Base-by-base conservation (phyloP, 2,888 invertebrate species). In the Dorcus parallelipipedus region DNA sequence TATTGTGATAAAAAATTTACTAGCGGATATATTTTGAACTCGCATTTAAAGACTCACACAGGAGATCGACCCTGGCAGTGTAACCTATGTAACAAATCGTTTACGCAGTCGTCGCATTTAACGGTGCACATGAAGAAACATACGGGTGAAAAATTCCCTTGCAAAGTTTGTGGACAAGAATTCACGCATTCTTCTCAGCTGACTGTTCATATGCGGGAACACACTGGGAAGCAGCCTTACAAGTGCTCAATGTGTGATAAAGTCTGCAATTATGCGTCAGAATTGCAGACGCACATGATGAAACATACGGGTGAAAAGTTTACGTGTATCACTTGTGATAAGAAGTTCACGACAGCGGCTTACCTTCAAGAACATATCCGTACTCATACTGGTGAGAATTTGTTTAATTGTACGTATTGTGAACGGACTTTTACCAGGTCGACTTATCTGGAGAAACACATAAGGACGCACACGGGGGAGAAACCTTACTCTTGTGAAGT, bases 51-150 rank as follows among this genome's bases (percentile, higher is more conserved):
- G 66, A 84, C 83, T 6, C 86, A 86, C 73, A 85, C 86, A 0
- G 85, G 85, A 5, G 85, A 85, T 68, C 78, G 82, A 60, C 86
- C 86, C 0, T 85, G 82, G 69, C 74, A 82, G 9, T 86, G 85
- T 67, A 75, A 79, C 9, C 68, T 78, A 3, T 86, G 86, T 69
- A 81, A 82, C 20, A 85, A 84, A 73, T 78, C 79, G 1, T 86
- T 85, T 71, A 84, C 84, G 63, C 85, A 86, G 73, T 82, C 82
- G 63, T 84, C 84, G 14, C 85, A 86, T 72, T 65, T 85, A 14
- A 81, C 80, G 49, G 80, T 79, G 1, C 85, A 85, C 63, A 82
- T 83, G 82, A 73, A 81, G 1, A 81, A 81, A 60, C 85, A 85
- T 62, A 84, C 83, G 0, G 84, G 84, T 0, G 83, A 84, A 62